These are phyloP conservation scores for Schizaphis graminum DNA, from an alignment of 2,888 invertebrate genomes.

Conservation along the genomic window DNA sequence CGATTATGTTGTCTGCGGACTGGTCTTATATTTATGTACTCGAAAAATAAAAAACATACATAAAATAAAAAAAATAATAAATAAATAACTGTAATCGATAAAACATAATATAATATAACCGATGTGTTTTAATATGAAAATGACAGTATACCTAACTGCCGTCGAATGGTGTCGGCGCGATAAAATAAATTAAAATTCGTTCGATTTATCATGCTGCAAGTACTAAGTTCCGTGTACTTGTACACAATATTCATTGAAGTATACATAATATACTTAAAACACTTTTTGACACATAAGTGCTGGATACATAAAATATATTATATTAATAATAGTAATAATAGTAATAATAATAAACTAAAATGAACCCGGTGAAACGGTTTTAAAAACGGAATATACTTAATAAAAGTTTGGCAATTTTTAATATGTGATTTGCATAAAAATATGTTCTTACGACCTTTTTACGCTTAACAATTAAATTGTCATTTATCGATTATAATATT, in stretches of 20 bases:
- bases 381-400: neutral
- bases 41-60: neutral
- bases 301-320: neutral
- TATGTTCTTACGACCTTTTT: neutral
- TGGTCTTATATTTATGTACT: neutral
- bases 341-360: neutral
- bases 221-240: neutral
- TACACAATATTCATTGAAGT: neutral
- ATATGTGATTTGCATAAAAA: neutral
- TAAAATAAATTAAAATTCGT: constrained; percentile 31
- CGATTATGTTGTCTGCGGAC: neutral
- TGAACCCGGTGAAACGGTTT: neutral
- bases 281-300: neutral
- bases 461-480: neutral
- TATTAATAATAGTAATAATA: neutral
- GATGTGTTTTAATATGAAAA: constrained; percentile 10
- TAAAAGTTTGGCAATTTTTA: neutral
- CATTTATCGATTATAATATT: neutral
- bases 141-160: neutral
- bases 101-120: constrained; percentile 10
- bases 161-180: neutral
- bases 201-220: neutral
- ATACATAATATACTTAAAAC: neutral
- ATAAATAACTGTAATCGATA: neutral
- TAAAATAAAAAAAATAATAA: neutral